These are phyloP conservation scores for Gobiocypris rarus DNA, from an alignment of 2,113 vertebrate genomes.

Conservation along the genomic window DNA sequence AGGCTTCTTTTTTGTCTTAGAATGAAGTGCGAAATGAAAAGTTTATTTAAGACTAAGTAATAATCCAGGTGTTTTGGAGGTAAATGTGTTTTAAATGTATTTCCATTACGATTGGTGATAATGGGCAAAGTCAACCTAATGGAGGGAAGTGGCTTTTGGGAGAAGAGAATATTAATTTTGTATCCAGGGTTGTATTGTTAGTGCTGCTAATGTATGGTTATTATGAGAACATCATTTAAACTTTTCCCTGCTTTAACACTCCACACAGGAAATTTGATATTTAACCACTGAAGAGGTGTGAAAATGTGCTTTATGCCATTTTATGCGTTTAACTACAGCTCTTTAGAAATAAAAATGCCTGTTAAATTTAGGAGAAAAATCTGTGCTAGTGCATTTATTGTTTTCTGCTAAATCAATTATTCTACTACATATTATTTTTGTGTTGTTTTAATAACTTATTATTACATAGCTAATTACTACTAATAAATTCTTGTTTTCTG, in stretches of 20 bases:
- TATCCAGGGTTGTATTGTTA: constrained; percentile 52
- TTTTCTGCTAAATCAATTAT: neutral
- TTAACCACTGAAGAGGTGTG: constrained; percentile 74
- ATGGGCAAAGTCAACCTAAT: constrained; percentile 42
- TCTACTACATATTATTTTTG: neutral
- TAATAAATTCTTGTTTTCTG: neutral
- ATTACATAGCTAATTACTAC: neutral
- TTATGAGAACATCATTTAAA: constrained; percentile 73
- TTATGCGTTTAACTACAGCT: constrained; percentile 68
- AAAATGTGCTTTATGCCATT: constrained; percentile 76
- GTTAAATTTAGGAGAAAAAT: neutral
- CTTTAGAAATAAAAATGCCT: neutral
- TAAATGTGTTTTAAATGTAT: constrained; percentile 12
- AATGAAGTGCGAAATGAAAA: constrained; percentile 1
- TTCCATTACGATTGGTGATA: constrained; percentile 15
- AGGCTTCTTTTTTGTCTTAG: neutral
- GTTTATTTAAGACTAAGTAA: neutral
- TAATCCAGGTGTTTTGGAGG: constrained; percentile 3
- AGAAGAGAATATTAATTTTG: constrained; percentile 10
- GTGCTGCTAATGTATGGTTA: constrained; percentile 55
- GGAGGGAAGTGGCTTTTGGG: constrained; percentile 50
- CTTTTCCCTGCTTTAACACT: constrained; percentile 71
- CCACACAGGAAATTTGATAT: constrained; percentile 78
- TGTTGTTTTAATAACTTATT: neutral
- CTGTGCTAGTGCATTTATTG: neutral